Evolutionary conservation across 2,113 vertebrate genomes (phyloP).

Genomic region (Cygnus buccinator): DNA sequence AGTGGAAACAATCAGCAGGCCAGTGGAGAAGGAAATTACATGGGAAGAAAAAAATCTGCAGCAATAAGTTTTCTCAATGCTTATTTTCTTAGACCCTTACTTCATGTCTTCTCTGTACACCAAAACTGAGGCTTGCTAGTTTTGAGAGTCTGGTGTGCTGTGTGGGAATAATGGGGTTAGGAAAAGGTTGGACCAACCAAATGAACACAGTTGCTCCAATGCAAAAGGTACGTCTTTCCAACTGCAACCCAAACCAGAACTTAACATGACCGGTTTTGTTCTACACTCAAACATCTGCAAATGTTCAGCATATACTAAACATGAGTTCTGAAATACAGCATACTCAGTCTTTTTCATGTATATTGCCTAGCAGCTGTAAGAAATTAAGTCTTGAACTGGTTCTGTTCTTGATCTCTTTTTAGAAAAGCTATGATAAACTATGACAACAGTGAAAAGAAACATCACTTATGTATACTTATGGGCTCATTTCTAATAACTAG

Average conservation of each 20-base stretch:
- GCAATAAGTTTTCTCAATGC: background rate
- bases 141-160: background rate
- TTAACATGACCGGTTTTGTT: background rate
- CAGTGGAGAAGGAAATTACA: background rate
- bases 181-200: background rate
- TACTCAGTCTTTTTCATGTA: background rate
- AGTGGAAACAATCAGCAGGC: background rate
- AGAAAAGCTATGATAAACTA: background rate
- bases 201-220: background rate
- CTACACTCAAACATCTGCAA: background rate
- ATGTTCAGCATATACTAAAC: background rate
- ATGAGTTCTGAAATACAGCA: background rate
- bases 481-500: background rate
- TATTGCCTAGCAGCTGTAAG: background rate
- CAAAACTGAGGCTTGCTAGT: background rate
- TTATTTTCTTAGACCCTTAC: background rate
- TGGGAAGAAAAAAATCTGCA: background rate
- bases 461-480: background rate
- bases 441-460: background rate
- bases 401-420: background rate
- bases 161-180: rapidly evolving
- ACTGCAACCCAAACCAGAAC: background rate
- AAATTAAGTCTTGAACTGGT: background rate
- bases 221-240: background rate
- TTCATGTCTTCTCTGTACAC: background rate